A percentile compares a stretch with the other conserved stretches of the same genome.
Evolutionary conservation across 2,113 vertebrate genomes (phyloP).

Genomic region (Gallinago undulata): DNA sequence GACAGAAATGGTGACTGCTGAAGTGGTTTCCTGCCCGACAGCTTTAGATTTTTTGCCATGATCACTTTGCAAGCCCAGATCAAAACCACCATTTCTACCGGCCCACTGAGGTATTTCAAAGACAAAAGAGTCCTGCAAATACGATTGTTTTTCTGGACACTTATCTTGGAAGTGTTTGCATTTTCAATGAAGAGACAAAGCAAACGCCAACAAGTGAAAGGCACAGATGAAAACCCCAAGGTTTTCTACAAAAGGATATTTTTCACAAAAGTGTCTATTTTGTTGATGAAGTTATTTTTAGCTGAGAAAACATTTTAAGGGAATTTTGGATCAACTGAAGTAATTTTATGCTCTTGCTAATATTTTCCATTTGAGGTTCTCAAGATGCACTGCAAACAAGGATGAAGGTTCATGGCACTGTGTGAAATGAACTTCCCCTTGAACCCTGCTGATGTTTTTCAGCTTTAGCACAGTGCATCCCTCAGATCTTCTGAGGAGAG

Average conservation of each 20-base stretch:
- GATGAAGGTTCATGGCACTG: not conserved
- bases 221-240: not conserved
- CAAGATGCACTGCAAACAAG: slow-evolving; percentile 10
- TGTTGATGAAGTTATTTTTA: slow-evolving; percentile 43
- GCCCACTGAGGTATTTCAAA: not conserved
- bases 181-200: slow-evolving; percentile 30
- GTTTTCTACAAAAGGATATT: slow-evolving; percentile 10
- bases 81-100: not conserved
- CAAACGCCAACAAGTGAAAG: slow-evolving; percentile 30
- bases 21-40: not conserved
- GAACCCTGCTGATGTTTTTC: not conserved
- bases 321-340: slow-evolving; percentile 38
- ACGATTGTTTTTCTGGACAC: not conserved
- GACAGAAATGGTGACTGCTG: not conserved
- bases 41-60: not conserved
- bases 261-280: slow-evolving; percentile 4
- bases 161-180: slow-evolving; percentile 5
- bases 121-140: not conserved
- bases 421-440: not conserved
- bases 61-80: not conserved
- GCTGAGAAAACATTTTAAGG: slow-evolving; percentile 49
- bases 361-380: slow-evolving; percentile 43
- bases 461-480: not conserved
- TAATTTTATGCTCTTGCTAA: not conserved
- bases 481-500: not conserved